phyloP scores from a whole-genome alignment of 2,888 invertebrate species.

The Craniophora ligustri region DNA sequence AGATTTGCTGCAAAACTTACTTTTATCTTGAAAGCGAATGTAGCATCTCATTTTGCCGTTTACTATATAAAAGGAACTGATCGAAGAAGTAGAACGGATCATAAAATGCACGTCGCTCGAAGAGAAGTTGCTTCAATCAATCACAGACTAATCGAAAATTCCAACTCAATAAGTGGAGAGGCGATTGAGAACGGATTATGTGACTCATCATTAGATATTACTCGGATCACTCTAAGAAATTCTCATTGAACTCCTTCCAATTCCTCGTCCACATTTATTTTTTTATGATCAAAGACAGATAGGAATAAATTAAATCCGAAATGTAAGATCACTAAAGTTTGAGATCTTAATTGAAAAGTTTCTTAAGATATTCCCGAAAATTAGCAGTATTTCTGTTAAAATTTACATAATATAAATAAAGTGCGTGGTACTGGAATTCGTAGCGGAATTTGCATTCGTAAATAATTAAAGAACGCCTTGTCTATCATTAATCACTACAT shows the following conservation, averaged over 20 bases:
- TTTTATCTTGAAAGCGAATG: constrained; percentile 38
- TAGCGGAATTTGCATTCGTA: constrained; percentile 41
- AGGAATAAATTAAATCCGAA: constrained; percentile 72
- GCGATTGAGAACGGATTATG: constrained; percentile 80
- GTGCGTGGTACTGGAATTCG: constrained; percentile 38
- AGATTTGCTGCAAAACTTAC: constrained; percentile 32
- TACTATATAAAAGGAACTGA: constrained; percentile 66
- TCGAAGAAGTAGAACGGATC: constrained; percentile 81
- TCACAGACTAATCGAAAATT: constrained; percentile 87
- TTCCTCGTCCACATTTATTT: constrained; percentile 69
- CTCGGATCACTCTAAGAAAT: constrained; percentile 65
- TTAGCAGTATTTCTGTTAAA: constrained; percentile 43
- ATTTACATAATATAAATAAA: constrained; percentile 54
- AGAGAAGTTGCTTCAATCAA: constrained; percentile 85
- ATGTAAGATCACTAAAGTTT: constrained; percentile 67
- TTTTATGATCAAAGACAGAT: constrained; percentile 60
- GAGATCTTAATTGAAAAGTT: constrained; percentile 69
- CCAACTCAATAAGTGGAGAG: constrained; percentile 82
- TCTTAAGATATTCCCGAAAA: constrained; percentile 51
- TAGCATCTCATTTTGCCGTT: constrained; percentile 60
- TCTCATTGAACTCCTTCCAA: constrained; percentile 69
- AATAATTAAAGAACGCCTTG: constrained; percentile 33
- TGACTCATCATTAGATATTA: constrained; percentile 84
- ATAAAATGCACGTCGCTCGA: constrained; percentile 82
- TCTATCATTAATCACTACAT: constrained; percentile 11